A percentile compares a stretch with the other conserved stretches of the same genome.
These are phyloP conservation scores for Macrosoma leucophasiata DNA, from an alignment of 2,888 invertebrate species.

Conservation along the genomic window DNA sequence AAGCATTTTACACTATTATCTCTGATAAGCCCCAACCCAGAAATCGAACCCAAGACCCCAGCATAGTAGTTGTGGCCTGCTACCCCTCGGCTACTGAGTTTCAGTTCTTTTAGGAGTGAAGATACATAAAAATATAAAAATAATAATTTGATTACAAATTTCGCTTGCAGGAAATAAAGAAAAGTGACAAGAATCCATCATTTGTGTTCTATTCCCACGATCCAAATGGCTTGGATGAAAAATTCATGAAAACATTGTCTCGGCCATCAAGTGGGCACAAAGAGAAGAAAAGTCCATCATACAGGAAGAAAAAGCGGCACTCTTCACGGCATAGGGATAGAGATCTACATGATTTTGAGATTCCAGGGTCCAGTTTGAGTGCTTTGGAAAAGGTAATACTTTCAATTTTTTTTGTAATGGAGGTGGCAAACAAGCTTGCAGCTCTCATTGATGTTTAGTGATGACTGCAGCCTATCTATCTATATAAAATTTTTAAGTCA, in stretches of 20 bases:
- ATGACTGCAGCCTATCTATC: not conserved
- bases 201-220: constrained; percentile 71
- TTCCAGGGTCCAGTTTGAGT: constrained; percentile 69
- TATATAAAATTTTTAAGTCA: not conserved
- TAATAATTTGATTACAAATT: too few relatives aligned
- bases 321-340: constrained; percentile 63
- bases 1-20: too few relatives aligned
- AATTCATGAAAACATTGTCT: constrained; percentile 57
- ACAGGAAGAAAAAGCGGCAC: constrained; percentile 64
- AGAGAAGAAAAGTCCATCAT: constrained; percentile 67
- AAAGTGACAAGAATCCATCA: constrained; percentile 65
- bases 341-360: constrained; percentile 67
- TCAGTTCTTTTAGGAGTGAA: too few relatives aligned
- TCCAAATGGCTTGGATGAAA: constrained; percentile 66
- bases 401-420: not conserved
- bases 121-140: too few relatives aligned
- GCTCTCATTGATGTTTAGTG: not conserved
- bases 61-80: too few relatives aligned
- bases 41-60: too few relatives aligned
- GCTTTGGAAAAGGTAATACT: constrained; percentile 60
- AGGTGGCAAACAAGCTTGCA: not conserved
- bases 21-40: too few relatives aligned
- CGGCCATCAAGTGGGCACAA: constrained; percentile 68
- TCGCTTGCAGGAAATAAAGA: constrained; percentile 70
- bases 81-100: too few relatives aligned